Conservation (phyloP, 2,113 vertebrate genomes). For the Etia nguti region DNA sequence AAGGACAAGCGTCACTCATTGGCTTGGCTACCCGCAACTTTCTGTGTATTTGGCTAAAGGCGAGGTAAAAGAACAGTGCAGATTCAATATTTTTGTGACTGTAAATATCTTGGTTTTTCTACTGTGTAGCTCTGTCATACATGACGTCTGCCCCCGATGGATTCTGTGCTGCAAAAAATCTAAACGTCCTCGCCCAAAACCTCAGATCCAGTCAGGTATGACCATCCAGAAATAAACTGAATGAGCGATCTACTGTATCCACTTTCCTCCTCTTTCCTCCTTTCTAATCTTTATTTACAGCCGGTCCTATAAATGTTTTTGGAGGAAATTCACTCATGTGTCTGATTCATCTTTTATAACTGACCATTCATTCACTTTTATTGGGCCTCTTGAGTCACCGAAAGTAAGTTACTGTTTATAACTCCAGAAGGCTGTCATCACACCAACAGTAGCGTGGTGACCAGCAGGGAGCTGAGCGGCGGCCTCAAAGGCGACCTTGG, state of each 20-base stretch:
- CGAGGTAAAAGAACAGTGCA: not conserved
- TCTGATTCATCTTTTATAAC: not conserved
- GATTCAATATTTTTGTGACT: not conserved
- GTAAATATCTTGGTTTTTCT: not conserved
- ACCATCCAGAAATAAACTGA: slow-evolving; percentile 36
- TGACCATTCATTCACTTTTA: not conserved
- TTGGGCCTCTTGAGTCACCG: not conserved
- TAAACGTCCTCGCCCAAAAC: slow-evolving; percentile 47
- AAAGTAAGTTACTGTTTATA: not conserved
- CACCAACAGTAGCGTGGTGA: not conserved
- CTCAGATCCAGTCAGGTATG: slow-evolving; percentile 40
- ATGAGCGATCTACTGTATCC: not conserved
- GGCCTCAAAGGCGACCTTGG: not conserved
- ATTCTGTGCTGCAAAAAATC: slow-evolving; percentile 61
- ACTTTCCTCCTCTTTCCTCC: not conserved
- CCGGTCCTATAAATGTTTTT: not conserved
- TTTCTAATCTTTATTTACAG: not conserved
- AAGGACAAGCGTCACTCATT: not conserved
- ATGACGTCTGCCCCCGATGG: not conserved
- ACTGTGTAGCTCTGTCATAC: slow-evolving; percentile 39
- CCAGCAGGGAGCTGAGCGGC: not conserved
- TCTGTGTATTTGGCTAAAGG: not conserved
- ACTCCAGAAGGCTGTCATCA: not conserved
- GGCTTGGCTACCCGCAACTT: not conserved
- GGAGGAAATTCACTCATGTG: not conserved